Percentiles rank a stretch among this genome's conserved stretches.
phyloP scores from a whole-genome alignment of 1,140 invertebrate species.

The Prorops nasuta region DNA sequence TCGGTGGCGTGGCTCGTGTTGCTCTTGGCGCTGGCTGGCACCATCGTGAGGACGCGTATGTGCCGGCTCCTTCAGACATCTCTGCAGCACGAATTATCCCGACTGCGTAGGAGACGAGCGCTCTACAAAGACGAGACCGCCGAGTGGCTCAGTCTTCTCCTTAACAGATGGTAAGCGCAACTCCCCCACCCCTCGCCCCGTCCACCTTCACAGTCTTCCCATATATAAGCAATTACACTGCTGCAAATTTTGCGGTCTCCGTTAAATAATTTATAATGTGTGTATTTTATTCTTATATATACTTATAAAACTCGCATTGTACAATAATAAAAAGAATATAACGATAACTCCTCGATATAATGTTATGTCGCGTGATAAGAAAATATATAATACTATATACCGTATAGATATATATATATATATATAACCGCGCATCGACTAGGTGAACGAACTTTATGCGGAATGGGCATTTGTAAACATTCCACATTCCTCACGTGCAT shows the following conservation, averaged over 20 bases:
- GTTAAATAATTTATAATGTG: no score
- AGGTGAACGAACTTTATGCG: constrained; percentile 25
- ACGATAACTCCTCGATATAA: no score
- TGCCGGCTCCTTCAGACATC: constrained; percentile 36
- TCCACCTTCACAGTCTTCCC: no score
- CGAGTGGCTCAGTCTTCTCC: constrained; percentile 60
- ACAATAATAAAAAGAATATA: no score
- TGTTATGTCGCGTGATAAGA: no score
- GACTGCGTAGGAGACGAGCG: constrained; percentile 52
- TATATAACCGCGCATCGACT: constrained; percentile 3
- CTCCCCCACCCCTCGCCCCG: not conserved
- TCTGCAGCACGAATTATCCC: constrained; percentile 44
- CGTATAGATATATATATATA: no score
- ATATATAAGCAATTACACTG: no score
- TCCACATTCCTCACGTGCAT: constrained; percentile 32
- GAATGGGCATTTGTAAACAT: constrained; percentile 35
- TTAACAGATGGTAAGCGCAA: constrained; percentile 57
- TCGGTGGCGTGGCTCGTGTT: constrained; percentile 49
- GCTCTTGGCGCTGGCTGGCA: constrained; percentile 38
- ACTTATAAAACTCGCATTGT: no score
- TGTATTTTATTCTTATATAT: no score
- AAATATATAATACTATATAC: no score
- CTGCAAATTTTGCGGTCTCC: no score
- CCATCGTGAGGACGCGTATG: constrained; percentile 38
- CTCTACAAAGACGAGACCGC: constrained; percentile 57